Evolutionary conservation across 1,140 invertebrate genomes (phyloP).

Genomic region (Eulimnadia texana): DNA sequence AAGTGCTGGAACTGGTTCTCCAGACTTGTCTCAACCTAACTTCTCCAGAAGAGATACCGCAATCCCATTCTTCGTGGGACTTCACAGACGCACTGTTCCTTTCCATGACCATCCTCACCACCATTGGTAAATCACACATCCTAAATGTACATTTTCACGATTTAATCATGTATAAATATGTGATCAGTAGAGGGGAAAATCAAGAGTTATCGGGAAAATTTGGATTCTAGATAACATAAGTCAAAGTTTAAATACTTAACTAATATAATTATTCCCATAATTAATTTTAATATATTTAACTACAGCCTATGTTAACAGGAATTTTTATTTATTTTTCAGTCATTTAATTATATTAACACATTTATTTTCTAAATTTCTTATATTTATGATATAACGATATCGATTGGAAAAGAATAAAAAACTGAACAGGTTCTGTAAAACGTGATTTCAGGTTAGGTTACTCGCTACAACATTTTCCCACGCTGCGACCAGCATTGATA

Average conservation of each 20-base stretch:
- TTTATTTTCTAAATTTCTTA: too few relatives aligned
- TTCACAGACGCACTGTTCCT: slow-evolving; percentile 41
- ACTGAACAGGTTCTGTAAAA: too few relatives aligned
- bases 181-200: too few relatives aligned
- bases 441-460: too few relatives aligned
- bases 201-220: too few relatives aligned
- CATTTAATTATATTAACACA: too few relatives aligned
- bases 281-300: background rate
- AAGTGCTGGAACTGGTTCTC: background rate
- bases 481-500: too few relatives aligned
- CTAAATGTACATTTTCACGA: background rate
- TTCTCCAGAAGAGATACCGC: background rate
- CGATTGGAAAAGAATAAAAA: too few relatives aligned
- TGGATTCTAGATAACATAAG: background rate
- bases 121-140: slow-evolving; percentile 32
- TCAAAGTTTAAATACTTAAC: background rate
- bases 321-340: too few relatives aligned
- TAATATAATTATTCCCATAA: background rate
- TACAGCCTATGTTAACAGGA: too few relatives aligned
- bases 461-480: too few relatives aligned
- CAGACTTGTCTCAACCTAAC: background rate
- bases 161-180: background rate
- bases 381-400: too few relatives aligned
- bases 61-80: slow-evolving; percentile 27
- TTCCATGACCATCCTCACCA: slow-evolving; percentile 38